phyloP scores from a whole-genome alignment of 2,113 vertebrate species.

The Plecturocebus donacophilus region DNA sequence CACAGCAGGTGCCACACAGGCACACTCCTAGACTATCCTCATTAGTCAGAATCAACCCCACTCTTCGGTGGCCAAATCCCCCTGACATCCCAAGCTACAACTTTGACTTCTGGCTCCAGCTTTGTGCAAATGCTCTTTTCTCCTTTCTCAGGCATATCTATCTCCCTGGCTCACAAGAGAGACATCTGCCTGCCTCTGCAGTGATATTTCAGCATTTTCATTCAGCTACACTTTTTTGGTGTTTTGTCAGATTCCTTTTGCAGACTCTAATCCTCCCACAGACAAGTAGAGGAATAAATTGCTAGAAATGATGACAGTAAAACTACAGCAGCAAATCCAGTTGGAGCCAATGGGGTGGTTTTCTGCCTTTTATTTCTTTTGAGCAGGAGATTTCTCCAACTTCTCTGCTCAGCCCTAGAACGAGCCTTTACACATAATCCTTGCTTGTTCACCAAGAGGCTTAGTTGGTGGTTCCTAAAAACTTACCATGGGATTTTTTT shows the following conservation, averaged over 20 bases:
- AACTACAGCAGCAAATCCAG: neutral
- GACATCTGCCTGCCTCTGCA: conserved; percentile 13
- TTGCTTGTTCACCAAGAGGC: neutral
- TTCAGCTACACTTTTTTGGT: conserved; percentile 31
- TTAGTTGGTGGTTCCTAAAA: neutral
- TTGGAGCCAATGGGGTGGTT: neutral
- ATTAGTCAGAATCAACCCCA: neutral
- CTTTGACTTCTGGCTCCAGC: neutral
- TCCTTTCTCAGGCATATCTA: neutral
- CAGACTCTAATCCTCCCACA: conserved; percentile 47
- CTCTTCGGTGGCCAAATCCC: neutral
- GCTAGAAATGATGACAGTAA: conserved; percentile 12
- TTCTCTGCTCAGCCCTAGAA: neutral
- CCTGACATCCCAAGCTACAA: neutral
- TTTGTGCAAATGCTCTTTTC: neutral
- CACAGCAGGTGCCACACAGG: neutral
- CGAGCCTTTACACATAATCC: neutral
- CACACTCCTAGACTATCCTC: neutral
- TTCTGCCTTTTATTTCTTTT: neutral
- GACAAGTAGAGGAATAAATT: conserved; percentile 39
- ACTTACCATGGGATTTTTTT: neutral
- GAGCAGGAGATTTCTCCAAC: neutral
- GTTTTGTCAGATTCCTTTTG: conserved; percentile 65
- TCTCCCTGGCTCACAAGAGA: conserved; percentile 4
- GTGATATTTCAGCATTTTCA: conserved; percentile 60